A percentile compares a stretch with the other conserved stretches of the same genome.
Evolutionary conservation across 2,113 vertebrate genomes (phyloP).

Genomic region (Lontra canadensis): DNA sequence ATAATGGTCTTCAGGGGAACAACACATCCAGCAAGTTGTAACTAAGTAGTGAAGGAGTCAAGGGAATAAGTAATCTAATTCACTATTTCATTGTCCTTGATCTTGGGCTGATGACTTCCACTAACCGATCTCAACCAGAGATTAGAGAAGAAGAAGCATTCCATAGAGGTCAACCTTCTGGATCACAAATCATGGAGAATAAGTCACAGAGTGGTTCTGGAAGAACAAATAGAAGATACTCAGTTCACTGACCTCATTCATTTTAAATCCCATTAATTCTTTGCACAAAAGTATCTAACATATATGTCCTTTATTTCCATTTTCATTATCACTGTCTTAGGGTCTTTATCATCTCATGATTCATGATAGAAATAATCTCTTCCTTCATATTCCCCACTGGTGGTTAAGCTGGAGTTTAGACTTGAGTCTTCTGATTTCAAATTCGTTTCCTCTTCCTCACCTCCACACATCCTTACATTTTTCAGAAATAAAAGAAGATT

Average conservation of each 20-base stretch:
- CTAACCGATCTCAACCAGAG: background rate
- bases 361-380: background rate
- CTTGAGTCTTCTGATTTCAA: background rate
- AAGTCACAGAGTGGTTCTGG: background rate
- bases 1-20: background rate
- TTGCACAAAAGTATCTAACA: background rate
- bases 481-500: conserved; percentile 22
- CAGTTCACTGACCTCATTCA: background rate
- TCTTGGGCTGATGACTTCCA: background rate
- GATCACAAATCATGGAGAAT: background rate
- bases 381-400: background rate
- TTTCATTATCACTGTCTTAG: background rate
- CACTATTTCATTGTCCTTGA: background rate
- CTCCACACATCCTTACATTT: background rate
- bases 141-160: background rate
- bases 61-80: background rate
- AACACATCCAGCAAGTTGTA: background rate
- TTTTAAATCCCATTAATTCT: background rate
- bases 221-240: background rate
- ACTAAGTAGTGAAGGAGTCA: background rate
- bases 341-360: background rate
- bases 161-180: background rate
- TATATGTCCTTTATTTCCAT: background rate
- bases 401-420: background rate
- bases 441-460: background rate